Percentiles rank a stretch among this genome's conserved stretches.
Evolutionary conservation across 2,888 invertebrate genomes (phyloP).

Genomic region (Agrochola circellaris): DNA sequence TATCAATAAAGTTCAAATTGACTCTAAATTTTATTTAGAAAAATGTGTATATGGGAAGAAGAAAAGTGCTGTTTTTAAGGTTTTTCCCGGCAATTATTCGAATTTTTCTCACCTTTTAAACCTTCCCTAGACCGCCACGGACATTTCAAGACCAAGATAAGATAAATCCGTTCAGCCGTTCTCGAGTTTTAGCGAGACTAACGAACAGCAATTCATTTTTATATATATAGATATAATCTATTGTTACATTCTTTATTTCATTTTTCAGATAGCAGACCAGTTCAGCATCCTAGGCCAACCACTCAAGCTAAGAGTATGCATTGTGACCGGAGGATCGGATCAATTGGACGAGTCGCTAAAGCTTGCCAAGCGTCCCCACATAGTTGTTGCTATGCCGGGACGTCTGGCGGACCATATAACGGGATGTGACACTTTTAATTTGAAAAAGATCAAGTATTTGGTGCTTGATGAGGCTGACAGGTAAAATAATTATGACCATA

Average conservation of each 20-base stretch:
- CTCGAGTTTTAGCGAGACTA: too few species aligned
- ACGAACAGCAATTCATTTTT: too few species aligned
- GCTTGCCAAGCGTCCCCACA: slow-evolving; percentile 96
- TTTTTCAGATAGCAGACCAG: slow-evolving; percentile 96
- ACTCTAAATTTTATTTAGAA: too few species aligned
- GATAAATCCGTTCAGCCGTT: too few species aligned
- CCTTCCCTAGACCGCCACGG: too few species aligned
- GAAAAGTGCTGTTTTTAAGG: too few species aligned
- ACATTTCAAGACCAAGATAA: too few species aligned
- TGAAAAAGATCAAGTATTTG: slow-evolving; percentile 95
- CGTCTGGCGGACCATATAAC: slow-evolving; percentile 97
- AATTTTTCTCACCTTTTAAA: too few species aligned
- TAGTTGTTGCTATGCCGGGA: slow-evolving; percentile 99
- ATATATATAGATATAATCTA: too few species aligned
- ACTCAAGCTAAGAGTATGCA: slow-evolving; percentile 95
- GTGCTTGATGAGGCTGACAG: slow-evolving; percentile 99
- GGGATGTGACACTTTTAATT: slow-evolving; percentile 95
- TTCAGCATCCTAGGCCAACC: slow-evolving; percentile 97
- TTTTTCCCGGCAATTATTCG: too few species aligned
- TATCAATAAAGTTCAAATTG: too few species aligned
- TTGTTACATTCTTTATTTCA: background rate
- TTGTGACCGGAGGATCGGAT: slow-evolving; percentile 98
- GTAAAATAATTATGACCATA: slow-evolving; percentile 77
- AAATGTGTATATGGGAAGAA: too few species aligned
- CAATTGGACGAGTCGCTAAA: slow-evolving; percentile 97